Evolutionary conservation across 2,113 vertebrate species (phyloP).

Genomic region (Ammodytes marinus): DNA sequence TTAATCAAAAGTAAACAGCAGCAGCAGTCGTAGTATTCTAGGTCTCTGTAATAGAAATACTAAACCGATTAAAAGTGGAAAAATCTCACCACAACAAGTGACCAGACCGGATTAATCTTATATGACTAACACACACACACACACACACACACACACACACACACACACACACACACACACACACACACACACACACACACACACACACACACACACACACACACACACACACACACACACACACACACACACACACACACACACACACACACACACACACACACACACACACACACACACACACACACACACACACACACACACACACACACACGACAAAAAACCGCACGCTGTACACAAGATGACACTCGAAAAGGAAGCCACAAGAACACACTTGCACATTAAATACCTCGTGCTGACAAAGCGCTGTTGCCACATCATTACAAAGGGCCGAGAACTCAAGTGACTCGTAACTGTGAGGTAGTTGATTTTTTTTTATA

Average conservation of each 20-base stretch:
- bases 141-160: too few relatives aligned
- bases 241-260: too few relatives aligned
- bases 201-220: too few relatives aligned
- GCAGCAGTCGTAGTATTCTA: not conserved
- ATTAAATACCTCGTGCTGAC: constrained; percentile 1
- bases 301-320: too few relatives aligned
- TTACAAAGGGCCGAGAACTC: constrained; percentile 9
- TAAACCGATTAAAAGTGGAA: not conserved
- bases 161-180: too few relatives aligned
- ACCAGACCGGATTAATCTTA: not conserved
- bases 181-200: too few relatives aligned
- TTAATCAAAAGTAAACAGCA: not conserved
- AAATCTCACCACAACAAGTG: constrained; percentile 9
- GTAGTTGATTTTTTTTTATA: not conserved
- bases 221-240: too few relatives aligned
- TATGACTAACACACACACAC: too few relatives aligned
- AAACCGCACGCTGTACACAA: not conserved
- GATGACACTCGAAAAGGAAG: not conserved
- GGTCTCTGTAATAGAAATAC: not conserved
- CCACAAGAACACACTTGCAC: not conserved
- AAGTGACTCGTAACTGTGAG: not conserved
- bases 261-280: too few relatives aligned
- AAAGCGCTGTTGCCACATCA: not conserved
- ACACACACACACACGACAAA: too few relatives aligned
- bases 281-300: too few relatives aligned